Percentiles rank a stretch among this genome's conserved stretches.
Conservation (phyloP, 2,113 vertebrate species). For the Gadus macrocephalus region DNA sequence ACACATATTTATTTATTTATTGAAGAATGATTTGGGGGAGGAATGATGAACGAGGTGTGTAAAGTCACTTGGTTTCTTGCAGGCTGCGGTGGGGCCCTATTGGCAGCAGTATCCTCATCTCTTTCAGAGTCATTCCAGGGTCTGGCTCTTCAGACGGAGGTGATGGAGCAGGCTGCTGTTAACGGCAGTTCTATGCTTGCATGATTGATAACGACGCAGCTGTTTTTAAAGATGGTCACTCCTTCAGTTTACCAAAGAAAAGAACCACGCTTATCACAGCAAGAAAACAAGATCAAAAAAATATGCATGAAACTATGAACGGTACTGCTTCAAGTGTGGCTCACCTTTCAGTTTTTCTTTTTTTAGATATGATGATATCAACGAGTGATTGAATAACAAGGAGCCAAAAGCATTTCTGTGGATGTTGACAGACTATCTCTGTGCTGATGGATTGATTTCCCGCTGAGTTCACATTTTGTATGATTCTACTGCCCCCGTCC, state of each 20-base stretch:
- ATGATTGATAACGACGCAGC: constrained; percentile 1
- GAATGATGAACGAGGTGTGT: constrained; percentile 61
- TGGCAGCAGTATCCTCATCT: constrained; percentile 53
- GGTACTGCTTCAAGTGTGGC: constrained; percentile 53
- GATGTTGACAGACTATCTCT: constrained; percentile 62
- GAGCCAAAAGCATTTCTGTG: constrained; percentile 75
- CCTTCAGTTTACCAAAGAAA: background rate
- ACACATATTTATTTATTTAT: constrained; percentile 73
- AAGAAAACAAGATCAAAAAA: constrained; percentile 17
- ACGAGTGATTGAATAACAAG: constrained; percentile 71
- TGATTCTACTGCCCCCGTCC: constrained; percentile 61
- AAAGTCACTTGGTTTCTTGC: constrained; percentile 49
- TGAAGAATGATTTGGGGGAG: constrained; percentile 61
- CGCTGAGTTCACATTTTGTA: constrained; percentile 58
- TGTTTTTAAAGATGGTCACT: constrained; percentile 22
- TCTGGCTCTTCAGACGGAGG: background rate
- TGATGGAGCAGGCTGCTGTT: too few species aligned
- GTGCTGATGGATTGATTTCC: constrained; percentile 42
- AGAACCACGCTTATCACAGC: background rate
- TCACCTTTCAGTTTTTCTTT: constrained; percentile 37
- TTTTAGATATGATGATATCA: constrained; percentile 45
- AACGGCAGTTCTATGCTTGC: constrained; percentile 3
- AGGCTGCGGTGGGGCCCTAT: constrained; percentile 33
- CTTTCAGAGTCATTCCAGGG: background rate
- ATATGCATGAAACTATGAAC: constrained; percentile 28